Percentiles rank a stretch among this genome's conserved stretches.
Evolutionary conservation across 2,888 invertebrate species (phyloP).

Genomic region (Iselma pallidipennis): DNA sequence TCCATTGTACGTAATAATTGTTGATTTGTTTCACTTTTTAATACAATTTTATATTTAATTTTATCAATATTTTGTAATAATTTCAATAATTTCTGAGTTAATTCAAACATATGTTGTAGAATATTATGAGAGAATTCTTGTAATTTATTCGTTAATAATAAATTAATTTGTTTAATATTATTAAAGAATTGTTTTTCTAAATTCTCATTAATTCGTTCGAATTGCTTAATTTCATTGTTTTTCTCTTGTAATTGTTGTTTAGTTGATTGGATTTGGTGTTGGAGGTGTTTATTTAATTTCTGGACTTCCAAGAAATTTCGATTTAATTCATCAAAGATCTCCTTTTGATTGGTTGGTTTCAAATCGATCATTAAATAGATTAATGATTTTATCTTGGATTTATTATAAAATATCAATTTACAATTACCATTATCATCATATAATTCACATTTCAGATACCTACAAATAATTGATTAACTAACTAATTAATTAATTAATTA

Average conservation of each 20-base stretch:
- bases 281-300: constrained; percentile 32
- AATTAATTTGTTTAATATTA: constrained; percentile 16
- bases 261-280: constrained; percentile 37
- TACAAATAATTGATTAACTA: too few relatives aligned
- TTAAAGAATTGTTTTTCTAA: constrained; percentile 8
- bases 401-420: constrained; percentile 49
- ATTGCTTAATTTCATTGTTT: constrained; percentile 9
- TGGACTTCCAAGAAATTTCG: constrained; percentile 42
- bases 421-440: constrained; percentile 35
- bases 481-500: too few relatives aligned
- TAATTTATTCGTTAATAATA: constrained; percentile 13
- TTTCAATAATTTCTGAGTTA: constrained; percentile 37
- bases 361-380: constrained; percentile 51
- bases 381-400: constrained; percentile 50
- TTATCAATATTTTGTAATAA: constrained; percentile 39
- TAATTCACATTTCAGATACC: constrained; percentile 47
- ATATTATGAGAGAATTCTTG: constrained; percentile 21
- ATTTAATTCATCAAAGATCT: constrained; percentile 51
- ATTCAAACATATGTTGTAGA: constrained; percentile 24
- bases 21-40: constrained; percentile 40
- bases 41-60: constrained; percentile 38
- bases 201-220: background rate
- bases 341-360: constrained; percentile 47
- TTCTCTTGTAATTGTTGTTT: constrained; percentile 32
- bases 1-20: constrained; percentile 44